phyloP scores from a whole-genome alignment of 1,140 invertebrate species.

The Acromyrmex echinatior region DNA sequence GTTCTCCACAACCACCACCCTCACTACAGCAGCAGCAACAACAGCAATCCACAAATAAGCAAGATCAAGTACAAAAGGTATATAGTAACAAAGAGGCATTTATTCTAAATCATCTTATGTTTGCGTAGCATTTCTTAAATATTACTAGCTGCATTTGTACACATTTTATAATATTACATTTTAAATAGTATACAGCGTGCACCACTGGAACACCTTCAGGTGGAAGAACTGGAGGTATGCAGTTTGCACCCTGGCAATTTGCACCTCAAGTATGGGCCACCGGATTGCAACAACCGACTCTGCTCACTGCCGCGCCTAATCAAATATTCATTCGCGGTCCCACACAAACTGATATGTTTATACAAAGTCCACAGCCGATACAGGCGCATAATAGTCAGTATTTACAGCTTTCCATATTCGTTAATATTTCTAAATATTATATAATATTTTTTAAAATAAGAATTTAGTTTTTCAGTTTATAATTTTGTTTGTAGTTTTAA shows the following conservation, averaged over 20 bases:
- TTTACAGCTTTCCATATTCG: slow-evolving; percentile 50
- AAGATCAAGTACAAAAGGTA: slow-evolving; percentile 86
- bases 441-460: not conserved
- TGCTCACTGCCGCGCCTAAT: slow-evolving; percentile 90
- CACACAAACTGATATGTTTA: slow-evolving; percentile 94
- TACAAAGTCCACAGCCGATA: slow-evolving; percentile 92
- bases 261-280: slow-evolving; percentile 91
- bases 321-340: slow-evolving; percentile 94
- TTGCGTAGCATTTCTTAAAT: not conserved
- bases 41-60: slow-evolving; percentile 82
- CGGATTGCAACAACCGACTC: slow-evolving; percentile 89
- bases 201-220: slow-evolving; percentile 89
- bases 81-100: not conserved
- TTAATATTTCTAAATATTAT: slow-evolving; percentile 45
- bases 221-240: slow-evolving; percentile 87
- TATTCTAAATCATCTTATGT: not conserved
- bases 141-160: not conserved
- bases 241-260: slow-evolving; percentile 88
- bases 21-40: slow-evolving; percentile 85
- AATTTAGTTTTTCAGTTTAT: slow-evolving; percentile 59
- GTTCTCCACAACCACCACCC: slow-evolving; percentile 89
- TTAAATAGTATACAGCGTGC: slow-evolving; percentile 87
- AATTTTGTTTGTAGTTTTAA: not conserved
- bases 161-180: not conserved
- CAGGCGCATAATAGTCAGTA: slow-evolving; percentile 89